Evolutionary conservation across 2,113 vertebrate genomes (phyloP), one percentile per base, ranked within the genome.

Genomic region (Heterochromis multidens): DNA sequence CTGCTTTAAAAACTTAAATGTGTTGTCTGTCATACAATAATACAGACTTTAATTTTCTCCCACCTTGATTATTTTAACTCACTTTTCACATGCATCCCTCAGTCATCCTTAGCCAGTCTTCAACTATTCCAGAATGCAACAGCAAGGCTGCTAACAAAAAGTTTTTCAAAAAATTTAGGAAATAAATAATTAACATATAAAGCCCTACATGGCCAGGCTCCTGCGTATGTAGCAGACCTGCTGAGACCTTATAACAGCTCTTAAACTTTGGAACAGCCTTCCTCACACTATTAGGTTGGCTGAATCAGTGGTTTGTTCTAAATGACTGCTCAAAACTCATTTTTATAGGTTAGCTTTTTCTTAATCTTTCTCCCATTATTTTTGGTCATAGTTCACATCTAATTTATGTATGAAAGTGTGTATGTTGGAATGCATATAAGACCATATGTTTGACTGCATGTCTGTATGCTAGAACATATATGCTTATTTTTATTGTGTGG

Each of bases 271-370:
- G 12, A 25, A 65, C 7, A 65, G 1, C 62, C 35, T 65, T 16
- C 35, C 35, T 65, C 4, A 40, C 62, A 25, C 40, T 65, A 65
- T 40, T 25, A 65, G 7, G 0, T 65, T 2, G 1, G 21, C 33
- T 65, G 62, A 40, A 40, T 23, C 33, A 65, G 62, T 65, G 33
- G 21, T 65, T 65, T 65, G 62, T 40, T 40, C 40, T 40, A 65
- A 12, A 9, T 25, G 7, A 40, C 13, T 0, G 62, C 35, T 65
- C 7, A 40, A 65, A 65, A 65, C 62, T 65, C n/a, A 12, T 40
- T 65, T 40, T 40, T 65, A 65, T 65, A 40, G 35, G 4, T 40
- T 65, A 40, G 62, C n/a, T 40, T 65, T 65, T 40, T 7, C 62
- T 40, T 65, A 40, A 65, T 65, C 2, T 65, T 65, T 40, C 31